Conservation (phyloP, 2,888 invertebrate species). For the Limnephilus lunatus region DNA sequence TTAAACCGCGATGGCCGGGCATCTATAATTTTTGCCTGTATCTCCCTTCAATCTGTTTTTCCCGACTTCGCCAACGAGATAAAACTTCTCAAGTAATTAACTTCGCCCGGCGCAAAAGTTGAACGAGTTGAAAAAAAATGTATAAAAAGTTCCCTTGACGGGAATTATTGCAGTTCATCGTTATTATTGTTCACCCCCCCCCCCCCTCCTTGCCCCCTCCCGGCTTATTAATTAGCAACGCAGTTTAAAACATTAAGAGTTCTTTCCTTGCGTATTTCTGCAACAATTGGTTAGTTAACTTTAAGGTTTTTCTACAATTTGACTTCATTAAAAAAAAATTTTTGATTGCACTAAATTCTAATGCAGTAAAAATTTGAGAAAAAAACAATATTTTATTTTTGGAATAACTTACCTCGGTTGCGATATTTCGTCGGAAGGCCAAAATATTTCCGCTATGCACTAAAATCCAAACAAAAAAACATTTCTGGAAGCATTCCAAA, state of each 20-base stretch:
- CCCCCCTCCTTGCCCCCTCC: no score
- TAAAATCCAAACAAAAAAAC: no score
- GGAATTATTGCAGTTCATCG: slow-evolving; percentile 22
- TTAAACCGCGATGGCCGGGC: neutral
- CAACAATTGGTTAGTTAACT: neutral
- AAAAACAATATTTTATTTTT: no score
- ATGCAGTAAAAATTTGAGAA: no score
- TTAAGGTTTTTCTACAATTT: neutral
- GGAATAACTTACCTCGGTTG: no score
- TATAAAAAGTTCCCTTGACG: neutral
- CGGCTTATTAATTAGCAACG: neutral
- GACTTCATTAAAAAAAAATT: no score
- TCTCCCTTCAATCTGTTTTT: slow-evolving; percentile 37
- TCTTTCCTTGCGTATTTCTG: neutral
- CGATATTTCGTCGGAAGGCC: no score
- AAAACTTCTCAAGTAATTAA: slow-evolving; percentile 39
- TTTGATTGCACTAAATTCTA: no score
- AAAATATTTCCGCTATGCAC: no score
- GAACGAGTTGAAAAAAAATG: neutral
- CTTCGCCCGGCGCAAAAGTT: slow-evolving; percentile 35
- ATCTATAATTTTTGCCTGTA: slow-evolving; percentile 12
- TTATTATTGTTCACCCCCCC: neutral
- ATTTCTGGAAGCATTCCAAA: no score
- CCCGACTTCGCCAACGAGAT: slow-evolving; percentile 5
- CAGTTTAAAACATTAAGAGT: neutral